Base-by-base conservation (phyloP, 2,888 invertebrate species). In the Micoletzkya japonica region DNA sequence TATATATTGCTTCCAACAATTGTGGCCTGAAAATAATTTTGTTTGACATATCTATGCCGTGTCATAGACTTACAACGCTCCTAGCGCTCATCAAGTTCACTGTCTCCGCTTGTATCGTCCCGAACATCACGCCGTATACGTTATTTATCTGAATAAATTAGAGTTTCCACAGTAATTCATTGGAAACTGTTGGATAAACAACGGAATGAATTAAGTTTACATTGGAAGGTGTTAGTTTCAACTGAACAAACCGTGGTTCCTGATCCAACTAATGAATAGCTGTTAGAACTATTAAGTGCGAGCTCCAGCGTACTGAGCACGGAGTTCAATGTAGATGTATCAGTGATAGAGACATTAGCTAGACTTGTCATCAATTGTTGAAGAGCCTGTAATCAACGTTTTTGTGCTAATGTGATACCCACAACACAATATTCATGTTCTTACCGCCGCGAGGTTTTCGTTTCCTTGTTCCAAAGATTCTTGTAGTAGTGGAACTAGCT, bases 251-350 rank as follows among this genome's bases (percentile, higher is more conserved):
- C 67, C 4, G 34, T 36, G 54, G 20, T 58, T 66, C 68, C 61
- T 30, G 39, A 54, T 68, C 68, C 68, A 26, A 32, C 44, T n/a
- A 72, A 24, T 37, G 71, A 67, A 52, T 61, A 72, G 3, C 54
- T 49, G n/a, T 56, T 34, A 20, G 71, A 72, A 32, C 68, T 61
- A n/a, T 49, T 50, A 24, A 72, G 57, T 20, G 68, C 68, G 1
- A 44, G 56, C 26, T 72, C 68, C n/a, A 72, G 57, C n/a, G 68
- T 72, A n/a, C 28, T 50, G 6, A 72, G 61, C 6, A 72, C 54
- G 7, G 67, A 50, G 17, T 37, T 39, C n/a, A 72, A 32, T 32
- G 67, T 61, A 24, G 30, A 28, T 2, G 71, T 34, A n/a, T 59
- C 61, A 24, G 37, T 58, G 30, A 68, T 54, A 1, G 32, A 10